Evolutionary conservation across 2,113 vertebrate species (phyloP).

Genomic region (Bostrychus sinensis): DNA sequence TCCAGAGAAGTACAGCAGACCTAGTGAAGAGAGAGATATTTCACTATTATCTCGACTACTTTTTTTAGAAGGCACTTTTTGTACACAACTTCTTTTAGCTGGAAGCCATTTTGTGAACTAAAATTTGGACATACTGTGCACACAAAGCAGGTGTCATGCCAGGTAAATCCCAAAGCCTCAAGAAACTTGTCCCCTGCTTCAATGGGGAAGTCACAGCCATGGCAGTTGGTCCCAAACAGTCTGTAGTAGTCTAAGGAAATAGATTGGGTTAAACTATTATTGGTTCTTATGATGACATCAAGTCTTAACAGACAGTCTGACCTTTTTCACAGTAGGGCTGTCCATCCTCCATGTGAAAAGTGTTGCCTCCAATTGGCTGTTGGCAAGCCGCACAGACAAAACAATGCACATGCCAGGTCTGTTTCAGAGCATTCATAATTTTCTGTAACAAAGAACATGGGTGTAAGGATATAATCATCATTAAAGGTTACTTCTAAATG

Average conservation of each 20-base stretch:
- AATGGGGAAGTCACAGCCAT: slow-evolving; percentile 96
- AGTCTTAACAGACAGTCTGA: slow-evolving; percentile 37
- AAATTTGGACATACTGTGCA: slow-evolving; percentile 84
- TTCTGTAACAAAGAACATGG: slow-evolving; percentile 79
- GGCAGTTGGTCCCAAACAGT: slow-evolving; percentile 93
- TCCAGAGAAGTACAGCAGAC: slow-evolving; percentile 92
- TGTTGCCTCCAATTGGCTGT: slow-evolving; percentile 93
- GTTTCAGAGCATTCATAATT: slow-evolving; percentile 97
- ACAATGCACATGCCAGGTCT: slow-evolving; percentile 96
- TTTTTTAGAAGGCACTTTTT: not conserved
- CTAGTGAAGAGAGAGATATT: slow-evolving; percentile 54
- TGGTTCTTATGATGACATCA: not conserved
- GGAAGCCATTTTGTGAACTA: not conserved
- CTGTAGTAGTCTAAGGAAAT: slow-evolving; percentile 87
- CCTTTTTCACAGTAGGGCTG: slow-evolving; percentile 97
- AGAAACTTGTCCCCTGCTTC: slow-evolving; percentile 97
- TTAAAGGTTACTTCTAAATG: not conserved
- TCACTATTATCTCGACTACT: not conserved
- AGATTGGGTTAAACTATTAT: not conserved
- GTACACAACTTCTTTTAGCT: not conserved
- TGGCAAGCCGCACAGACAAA: slow-evolving; percentile 93
- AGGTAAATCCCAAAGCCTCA: slow-evolving; percentile 91
- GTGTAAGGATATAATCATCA: not conserved
- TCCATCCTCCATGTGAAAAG: slow-evolving; percentile 97
- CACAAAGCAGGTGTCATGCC: slow-evolving; percentile 99